A percentile compares a stretch with the other conserved stretches of the same genome.
Evolutionary conservation across 2,888 invertebrate species (phyloP).

Genomic region (Drosophila formosana): DNA sequence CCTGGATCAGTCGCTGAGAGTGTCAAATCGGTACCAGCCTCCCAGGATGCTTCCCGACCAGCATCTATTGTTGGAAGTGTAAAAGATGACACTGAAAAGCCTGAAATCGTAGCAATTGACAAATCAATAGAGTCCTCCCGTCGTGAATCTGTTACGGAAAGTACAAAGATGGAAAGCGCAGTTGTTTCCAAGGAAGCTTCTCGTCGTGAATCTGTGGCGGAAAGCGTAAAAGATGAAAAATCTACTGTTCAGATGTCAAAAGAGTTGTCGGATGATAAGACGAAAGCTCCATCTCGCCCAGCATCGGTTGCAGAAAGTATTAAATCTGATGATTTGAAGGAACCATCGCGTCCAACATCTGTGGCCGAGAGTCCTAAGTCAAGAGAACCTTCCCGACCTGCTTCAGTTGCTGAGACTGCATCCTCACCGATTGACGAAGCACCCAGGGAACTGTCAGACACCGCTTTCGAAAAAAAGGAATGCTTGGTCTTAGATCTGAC

Average conservation of each 20-base stretch:
- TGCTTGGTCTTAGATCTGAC: slow-evolving; percentile 41
- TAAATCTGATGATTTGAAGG: slow-evolving; percentile 16
- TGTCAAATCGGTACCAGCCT: slow-evolving; percentile 16
- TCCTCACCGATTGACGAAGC: slow-evolving; percentile 82
- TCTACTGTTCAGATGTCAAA: slow-evolving; percentile 24
- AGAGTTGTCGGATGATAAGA: slow-evolving; percentile 11
- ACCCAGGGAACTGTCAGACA: slow-evolving; percentile 34
- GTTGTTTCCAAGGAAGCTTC: slow-evolving; percentile 40
- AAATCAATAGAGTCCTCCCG: slow-evolving; percentile 30
- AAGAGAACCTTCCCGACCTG: slow-evolving; percentile 38
- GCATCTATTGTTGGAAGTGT: slow-evolving; percentile 40
- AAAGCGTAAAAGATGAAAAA: slow-evolving; percentile 1
- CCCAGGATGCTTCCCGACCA: slow-evolving; percentile 49
- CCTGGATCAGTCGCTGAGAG: slow-evolving; percentile 53
- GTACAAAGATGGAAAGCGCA: slow-evolving; percentile 24
- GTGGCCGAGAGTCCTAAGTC: slow-evolving; percentile 37
- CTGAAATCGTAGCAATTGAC: slow-evolving; percentile 29
- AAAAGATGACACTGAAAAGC: slow-evolving; percentile 31
- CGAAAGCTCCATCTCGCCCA: slow-evolving; percentile 1
- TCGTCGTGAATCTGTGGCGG: slow-evolving; percentile 16
- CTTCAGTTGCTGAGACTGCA: slow-evolving; percentile 57
- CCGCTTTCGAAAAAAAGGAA: slow-evolving; percentile 20
- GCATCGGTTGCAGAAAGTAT: slow-evolving; percentile 1
- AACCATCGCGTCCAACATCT: slow-evolving; percentile 38
- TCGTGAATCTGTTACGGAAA: slow-evolving; percentile 31